phyloP scores from a whole-genome alignment of 1,140 invertebrate species.

The Apocrypta bakeri region DNA sequence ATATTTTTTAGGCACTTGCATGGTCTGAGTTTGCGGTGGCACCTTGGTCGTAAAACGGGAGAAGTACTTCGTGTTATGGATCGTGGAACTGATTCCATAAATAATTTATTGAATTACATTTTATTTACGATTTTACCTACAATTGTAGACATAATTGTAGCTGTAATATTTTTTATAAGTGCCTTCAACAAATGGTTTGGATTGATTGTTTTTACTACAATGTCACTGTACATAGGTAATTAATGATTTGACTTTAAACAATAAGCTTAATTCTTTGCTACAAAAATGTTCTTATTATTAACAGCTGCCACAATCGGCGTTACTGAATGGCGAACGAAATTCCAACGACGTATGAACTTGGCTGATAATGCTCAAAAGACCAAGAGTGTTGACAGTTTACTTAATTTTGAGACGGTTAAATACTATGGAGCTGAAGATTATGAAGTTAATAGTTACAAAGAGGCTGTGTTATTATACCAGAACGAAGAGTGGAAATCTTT shows the following conservation, averaged over 20 bases:
- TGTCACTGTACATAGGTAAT: conserved; percentile 94
- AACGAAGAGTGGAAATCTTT: conserved; percentile 90
- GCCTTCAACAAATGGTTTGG: conserved; percentile 96
- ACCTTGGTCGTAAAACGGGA: conserved; percentile 94
- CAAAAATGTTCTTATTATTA: conserved; percentile 52
- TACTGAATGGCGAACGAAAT: conserved; percentile 98
- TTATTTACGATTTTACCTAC: conserved; percentile 93
- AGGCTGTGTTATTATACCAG: conserved; percentile 89
- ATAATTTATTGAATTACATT: conserved; percentile 92
- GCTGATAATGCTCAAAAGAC: conserved; percentile 93
- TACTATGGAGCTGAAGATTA: conserved; percentile 96
- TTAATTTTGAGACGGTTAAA: conserved; percentile 99
- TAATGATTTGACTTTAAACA: conserved; percentile 51
- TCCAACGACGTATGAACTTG: conserved; percentile 92
- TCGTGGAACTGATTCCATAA: conserved; percentile 95
- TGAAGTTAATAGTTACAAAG: conserved; percentile 89
- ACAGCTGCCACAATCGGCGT: conserved; percentile 88
- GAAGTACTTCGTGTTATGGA: conserved; percentile 97
- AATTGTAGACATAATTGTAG: conserved; percentile 94
- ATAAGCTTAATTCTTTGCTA: background rate
- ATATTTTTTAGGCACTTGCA: conserved; percentile 83
- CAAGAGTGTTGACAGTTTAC: conserved; percentile 95
- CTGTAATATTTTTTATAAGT: conserved; percentile 90
- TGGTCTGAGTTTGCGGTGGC: conserved; percentile 90
- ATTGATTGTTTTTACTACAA: conserved; percentile 93